A percentile compares a stretch with the other conserved stretches of the same genome.
Conservation (phyloP, 2,888 invertebrate species). For the Cryptus viduatorius region DNA sequence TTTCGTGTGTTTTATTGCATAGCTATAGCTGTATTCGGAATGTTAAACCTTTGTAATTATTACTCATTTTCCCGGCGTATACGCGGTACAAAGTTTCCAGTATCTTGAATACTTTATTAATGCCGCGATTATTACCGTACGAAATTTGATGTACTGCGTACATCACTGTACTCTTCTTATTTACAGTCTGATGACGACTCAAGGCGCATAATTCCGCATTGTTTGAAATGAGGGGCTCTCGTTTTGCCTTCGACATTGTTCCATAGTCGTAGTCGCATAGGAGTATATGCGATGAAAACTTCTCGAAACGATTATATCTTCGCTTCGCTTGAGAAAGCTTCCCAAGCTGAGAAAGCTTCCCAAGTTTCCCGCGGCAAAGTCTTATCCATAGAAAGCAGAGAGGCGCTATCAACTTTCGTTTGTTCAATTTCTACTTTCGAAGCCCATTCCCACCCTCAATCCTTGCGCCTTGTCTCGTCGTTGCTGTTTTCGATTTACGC, state of each 20-base stretch:
- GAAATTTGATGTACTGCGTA: neutral
- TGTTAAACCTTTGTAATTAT: neutral
- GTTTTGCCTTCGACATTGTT: slow-evolving; percentile 7
- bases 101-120: neutral
- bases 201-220: neutral
- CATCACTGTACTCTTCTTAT: slow-evolving; percentile 7
- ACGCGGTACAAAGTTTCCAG: neutral
- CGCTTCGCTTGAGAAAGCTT: neutral
- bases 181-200: slow-evolving; percentile 16
- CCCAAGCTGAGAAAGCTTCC: slow-evolving; percentile 9
- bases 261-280: neutral
- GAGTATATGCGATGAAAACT: slow-evolving; percentile 20
- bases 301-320: slow-evolving; percentile 13
- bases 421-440: neutral
- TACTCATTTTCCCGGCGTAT: neutral
- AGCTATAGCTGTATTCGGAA: no score
- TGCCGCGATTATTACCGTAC: neutral
- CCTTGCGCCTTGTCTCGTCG: neutral
- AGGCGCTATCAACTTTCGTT: neutral
- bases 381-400: slow-evolving; percentile 10
- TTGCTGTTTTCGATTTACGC: neutral
- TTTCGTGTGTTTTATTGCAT: no score
- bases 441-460: neutral
- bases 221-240: slow-evolving; percentile 2
- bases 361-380: slow-evolving; percentile 17